Base-by-base conservation (phyloP, 2,113 vertebrate genomes). In the Sinocyclocheilus maitianheensis region DNA sequence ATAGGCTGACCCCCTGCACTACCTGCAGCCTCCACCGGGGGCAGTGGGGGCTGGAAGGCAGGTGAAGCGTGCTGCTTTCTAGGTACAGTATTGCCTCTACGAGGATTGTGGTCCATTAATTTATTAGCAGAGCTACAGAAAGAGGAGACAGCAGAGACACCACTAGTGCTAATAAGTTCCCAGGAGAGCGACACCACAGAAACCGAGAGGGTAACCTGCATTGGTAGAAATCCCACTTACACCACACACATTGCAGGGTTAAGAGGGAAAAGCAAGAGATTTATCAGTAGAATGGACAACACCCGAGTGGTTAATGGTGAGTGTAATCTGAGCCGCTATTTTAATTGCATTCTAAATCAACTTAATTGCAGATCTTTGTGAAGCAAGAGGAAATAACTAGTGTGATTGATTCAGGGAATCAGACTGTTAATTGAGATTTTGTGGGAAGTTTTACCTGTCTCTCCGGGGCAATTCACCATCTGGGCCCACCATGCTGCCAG, bases 61-160 rank as follows among this genome's bases (percentile, higher is more conserved):
- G 98, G 98, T 87, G 97, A 96, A 75, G 95, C 94, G 93, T 98
- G 98, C 96, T 98, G 97, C 95, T 99, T 99, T 96, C 97, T 98
- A 96, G 91, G 96, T 95, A 99, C 93, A 90, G 97, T 98, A 95
- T 96, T 96, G 95, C 96, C 94, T 94, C 97, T 95, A 96, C 97
- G 97, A 11, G 95, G 93, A 86, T 94, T 95, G 94, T 97, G 94
- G 90, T 99, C 98, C 96, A 93, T 91, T 94, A 96, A 94, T 96
- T 99, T 99, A 94, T 97, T 96, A 97, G 97, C 94, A 94, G 96
- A 94, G 96, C 97, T 99, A 96, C 93, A 95, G 93, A 92, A 90
- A 88, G 90, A 87, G 86, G 86, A 90, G 89, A 91, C 48, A 87
- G 91, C 90, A 87, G 90, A 87, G 87, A 91, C 87, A 89, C 88